Conservation (phyloP, 2,113 vertebrate genomes). For the Eonycteris spelaea region DNA sequence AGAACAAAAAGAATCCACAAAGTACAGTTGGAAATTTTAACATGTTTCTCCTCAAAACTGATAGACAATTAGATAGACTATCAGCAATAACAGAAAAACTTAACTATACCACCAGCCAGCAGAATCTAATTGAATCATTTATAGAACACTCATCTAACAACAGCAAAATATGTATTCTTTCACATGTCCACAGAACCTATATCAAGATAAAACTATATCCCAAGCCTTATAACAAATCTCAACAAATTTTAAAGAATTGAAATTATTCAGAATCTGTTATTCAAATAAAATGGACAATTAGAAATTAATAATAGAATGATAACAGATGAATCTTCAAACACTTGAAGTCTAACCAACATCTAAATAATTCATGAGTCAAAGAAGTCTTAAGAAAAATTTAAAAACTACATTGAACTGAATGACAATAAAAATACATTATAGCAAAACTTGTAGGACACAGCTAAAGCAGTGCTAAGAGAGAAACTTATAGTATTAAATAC, state of each 20-base stretch:
- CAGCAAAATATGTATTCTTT: not conserved
- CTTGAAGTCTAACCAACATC: not conserved
- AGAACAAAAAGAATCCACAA: not conserved
- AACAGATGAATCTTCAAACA: not conserved
- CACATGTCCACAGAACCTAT: not conserved
- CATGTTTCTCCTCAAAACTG: not conserved
- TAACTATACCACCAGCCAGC: not conserved
- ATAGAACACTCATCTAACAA: not conserved
- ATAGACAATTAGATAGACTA: not conserved
- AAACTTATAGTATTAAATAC: not conserved
- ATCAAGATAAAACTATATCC: not conserved
- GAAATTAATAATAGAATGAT: not conserved
- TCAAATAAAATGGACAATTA: not conserved
- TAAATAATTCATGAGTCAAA: not conserved
- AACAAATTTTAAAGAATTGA: not conserved
- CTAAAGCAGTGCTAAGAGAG: not conserved
- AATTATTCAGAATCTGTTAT: not conserved
- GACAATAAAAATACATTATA: not conserved
- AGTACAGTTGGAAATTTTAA: not conserved
- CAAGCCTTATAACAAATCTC: not conserved
- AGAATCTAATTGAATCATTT: not conserved
- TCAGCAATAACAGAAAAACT: not conserved
- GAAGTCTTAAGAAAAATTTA: not conserved
- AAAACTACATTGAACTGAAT: not conserved
- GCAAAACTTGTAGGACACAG: not conserved